Base-by-base conservation (phyloP, 1,140 invertebrate genomes). In the Rhysida immarginata region DNA sequence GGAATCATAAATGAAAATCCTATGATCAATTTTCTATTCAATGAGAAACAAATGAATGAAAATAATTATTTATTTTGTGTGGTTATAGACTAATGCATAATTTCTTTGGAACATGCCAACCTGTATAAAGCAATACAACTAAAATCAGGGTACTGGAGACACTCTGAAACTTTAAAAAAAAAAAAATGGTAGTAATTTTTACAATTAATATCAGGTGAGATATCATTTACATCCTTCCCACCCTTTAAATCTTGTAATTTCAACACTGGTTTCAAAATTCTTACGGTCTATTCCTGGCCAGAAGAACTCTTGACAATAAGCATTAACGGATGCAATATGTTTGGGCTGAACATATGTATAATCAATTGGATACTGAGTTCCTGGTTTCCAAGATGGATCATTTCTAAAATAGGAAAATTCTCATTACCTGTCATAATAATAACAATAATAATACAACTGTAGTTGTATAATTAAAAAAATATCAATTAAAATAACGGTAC, bases 261-360 rank as follows among this genome's bases (percentile, higher is more conserved):
- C 29, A 35, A 35, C 29, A 8, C n/a, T n/a, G n/a, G n/a, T n/a
- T n/a, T n/a, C n/a, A n/a, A 35, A 35, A 8, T 46, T 18, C 44
- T 80, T 71, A 90, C 87, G 73, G 71, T 94, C 88, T 58, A 94
- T 87, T 27, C 87, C 87, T 11, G 86, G 83, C 88, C 89, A 94
- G 69, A 93, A 94, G 66, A 82, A 85, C 62, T 84, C 79, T 57
- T 80, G 77, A 52, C 85, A 87, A 11, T 93, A 66, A 50, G 78
- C 80, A 70, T 93, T 93, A 26, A 93, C 80, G 0, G 85, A 84
- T 1, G 87, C 82, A 58, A 94, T 85, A 66, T 92, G 87, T 64
- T 90, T 81, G 5, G 88, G 85, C 26, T 82, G 76, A 1, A 93
- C 80, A 67, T 92, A 93, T 57, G 82, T 85, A 71, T 83, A 93